phyloP scores from a whole-genome alignment of 2,797 vertebrate species.

The Rhabdophis nuchalis region DNA sequence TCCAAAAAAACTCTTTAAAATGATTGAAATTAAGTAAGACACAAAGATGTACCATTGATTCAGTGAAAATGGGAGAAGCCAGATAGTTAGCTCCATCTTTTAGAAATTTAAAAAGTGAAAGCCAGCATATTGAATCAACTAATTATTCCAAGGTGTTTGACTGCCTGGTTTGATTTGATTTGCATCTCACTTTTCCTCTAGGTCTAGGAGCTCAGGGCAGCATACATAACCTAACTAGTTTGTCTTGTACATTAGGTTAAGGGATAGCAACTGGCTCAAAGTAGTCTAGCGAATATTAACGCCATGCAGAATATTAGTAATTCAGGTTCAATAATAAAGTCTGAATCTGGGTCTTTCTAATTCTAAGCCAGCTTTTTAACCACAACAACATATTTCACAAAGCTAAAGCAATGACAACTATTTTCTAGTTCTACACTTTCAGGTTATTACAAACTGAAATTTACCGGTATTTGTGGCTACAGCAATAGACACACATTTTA shows the following conservation, averaged over 20 bases:
- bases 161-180: neutral
- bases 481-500: neutral
- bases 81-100: neutral
- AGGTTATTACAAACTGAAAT: neutral
- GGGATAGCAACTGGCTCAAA: neutral
- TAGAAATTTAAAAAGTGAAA: neutral
- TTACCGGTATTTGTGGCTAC: neutral
- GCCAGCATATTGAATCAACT: neutral
- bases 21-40: neutral
- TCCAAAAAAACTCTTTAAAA: neutral
- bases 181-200: neutral
- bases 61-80: neutral
- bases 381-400: neutral
- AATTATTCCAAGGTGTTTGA: neutral
- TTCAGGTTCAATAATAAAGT: neutral
- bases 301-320: neutral
- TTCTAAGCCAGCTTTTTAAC: neutral
- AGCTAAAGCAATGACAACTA: neutral
- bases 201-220: neutral
- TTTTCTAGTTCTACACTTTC: neutral
- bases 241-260: neutral
- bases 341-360: neutral
- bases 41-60: neutral
- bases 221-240: neutral
- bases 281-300: neutral